These are phyloP conservation scores for Phenganax stokvisi DNA, from an alignment of 92 coral and sea anemone genomes.

Conservation along the genomic window DNA sequence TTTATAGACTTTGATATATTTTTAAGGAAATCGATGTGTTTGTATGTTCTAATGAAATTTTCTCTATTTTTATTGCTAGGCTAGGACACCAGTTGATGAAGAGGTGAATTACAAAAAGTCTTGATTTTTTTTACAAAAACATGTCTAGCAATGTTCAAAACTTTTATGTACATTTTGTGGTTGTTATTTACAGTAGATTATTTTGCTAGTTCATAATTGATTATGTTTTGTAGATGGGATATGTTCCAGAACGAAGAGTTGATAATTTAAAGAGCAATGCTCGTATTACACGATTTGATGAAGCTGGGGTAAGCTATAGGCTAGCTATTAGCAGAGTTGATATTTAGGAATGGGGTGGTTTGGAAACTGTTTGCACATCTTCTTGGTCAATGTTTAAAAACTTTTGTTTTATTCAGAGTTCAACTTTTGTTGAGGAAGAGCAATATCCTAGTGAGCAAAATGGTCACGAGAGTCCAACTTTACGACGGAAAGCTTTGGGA, in stretches of 20 bases:
- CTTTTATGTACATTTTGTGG: background rate
- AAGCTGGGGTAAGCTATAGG: constrained; percentile 66
- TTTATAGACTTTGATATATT: background rate
- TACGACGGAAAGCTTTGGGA: constrained; percentile 69
- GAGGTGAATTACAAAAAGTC: no score
- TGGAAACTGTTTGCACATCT: background rate
- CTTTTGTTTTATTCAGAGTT: constrained; percentile 32
- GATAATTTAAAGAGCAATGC: constrained; percentile 80
- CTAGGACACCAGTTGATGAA: no score
- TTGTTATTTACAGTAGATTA: background rate
- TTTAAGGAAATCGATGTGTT: background rate
- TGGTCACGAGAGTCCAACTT: constrained; percentile 76
- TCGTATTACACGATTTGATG: constrained; percentile 84
- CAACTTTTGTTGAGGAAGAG: constrained; percentile 58
- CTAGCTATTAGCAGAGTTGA: background rate
- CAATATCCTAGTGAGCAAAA: constrained; percentile 57
- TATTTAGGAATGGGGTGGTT: background rate
- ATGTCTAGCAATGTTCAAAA: no score
- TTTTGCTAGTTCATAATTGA: background rate
- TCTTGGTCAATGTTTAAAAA: background rate
- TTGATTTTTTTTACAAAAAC: no score
- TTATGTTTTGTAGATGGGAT: constrained; percentile 27
- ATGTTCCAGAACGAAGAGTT: constrained; percentile 74
- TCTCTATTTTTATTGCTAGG: background rate
- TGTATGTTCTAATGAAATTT: background rate